Evolutionary conservation across 92 coral and sea anemone species (phyloP), one percentile per base, ranked within the genome.

Genomic region (Heteractis magnifica): DNA sequence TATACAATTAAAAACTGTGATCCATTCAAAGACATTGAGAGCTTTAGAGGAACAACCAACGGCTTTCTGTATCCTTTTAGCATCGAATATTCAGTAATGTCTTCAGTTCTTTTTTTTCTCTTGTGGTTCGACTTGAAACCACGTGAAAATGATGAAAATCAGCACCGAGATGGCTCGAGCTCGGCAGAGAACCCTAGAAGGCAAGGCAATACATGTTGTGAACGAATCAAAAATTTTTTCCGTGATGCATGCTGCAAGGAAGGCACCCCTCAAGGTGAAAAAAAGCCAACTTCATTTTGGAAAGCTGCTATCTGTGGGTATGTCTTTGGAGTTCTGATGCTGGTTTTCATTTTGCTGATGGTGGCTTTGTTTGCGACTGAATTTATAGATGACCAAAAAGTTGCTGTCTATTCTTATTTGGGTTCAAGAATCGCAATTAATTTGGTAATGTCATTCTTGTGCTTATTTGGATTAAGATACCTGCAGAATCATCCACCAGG

Each of bases 51-150:
- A n/a, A 49, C 12, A 8, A 75, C 59, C 13, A 77, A 81, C 52
- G 12, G 34, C 11, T 81, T 9, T 52, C 12, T 81, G 64, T 81
- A 81, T 52, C 84, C 84, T 14, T 81, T 81, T 70, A 65, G 73
- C 77, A 81, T 81, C 49, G 84, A 81, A 21, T 81, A 81, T 14
- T 68, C 84, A 48, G 84, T 81, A 20, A 81, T 81, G 84, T 81
- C 84, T 1, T 81, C 84, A 10, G 84, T 81, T 18, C 84, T 81
- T 65, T 65, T 81, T 19, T 53, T 81, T 52, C 84, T 81, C 64
- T 5, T 71, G 68, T 81, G 84, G 84, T 81, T 6, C 20, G 60
- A 58, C 50, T 77, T 81, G 9, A 79, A 15, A 26, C 48, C 48
- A 1, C 58, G 10, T 53, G 34, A 77, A 77, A n/a, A 65, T 48